These are phyloP conservation scores for Streblospio benedicti DNA, from an alignment of 1,140 invertebrate genomes.

Conservation along the genomic window DNA sequence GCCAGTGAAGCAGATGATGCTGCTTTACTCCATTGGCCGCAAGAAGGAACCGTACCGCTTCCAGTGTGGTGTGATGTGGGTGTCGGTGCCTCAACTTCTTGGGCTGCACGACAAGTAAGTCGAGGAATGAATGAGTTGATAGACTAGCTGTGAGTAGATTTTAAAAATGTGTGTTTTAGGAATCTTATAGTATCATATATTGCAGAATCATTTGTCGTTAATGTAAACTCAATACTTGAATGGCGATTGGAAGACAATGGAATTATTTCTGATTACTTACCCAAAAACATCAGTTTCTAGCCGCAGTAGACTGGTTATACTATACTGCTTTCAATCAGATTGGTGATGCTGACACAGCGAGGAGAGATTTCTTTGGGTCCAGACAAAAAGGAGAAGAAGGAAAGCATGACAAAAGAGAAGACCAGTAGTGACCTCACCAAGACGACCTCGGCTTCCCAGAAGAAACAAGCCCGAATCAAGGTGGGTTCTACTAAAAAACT, in stretches of 20 bases:
- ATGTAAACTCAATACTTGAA: neutral
- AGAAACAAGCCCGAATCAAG: conserved; percentile 19
- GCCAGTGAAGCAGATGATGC: neutral
- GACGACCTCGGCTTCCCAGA: neutral
- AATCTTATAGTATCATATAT: neutral
- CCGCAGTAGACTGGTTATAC: neutral
- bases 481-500: conserved; percentile 29
- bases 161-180: neutral
- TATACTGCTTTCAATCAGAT: conserved; percentile 17
- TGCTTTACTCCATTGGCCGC: conserved; percentile 29
- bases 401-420: conserved; percentile 19
- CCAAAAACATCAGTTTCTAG: neutral
- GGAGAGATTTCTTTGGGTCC: conserved; percentile 34
- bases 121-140: neutral
- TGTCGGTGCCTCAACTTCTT: conserved; percentile 34
- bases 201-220: neutral
- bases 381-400: conserved; percentile 23
- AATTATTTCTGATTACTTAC: neutral
- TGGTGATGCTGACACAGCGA: conserved; percentile 31
- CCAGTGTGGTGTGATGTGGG: conserved; percentile 27
- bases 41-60: conserved; percentile 21
- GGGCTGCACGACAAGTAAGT: conserved; percentile 39
- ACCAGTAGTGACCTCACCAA: neutral
- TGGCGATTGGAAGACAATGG: neutral
- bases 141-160: neutral